A percentile compares a stretch with the other conserved stretches of the same genome.
These are phyloP conservation scores for Nomada ferruginata DNA, from an alignment of 2,888 invertebrate species.

Conservation along the genomic window DNA sequence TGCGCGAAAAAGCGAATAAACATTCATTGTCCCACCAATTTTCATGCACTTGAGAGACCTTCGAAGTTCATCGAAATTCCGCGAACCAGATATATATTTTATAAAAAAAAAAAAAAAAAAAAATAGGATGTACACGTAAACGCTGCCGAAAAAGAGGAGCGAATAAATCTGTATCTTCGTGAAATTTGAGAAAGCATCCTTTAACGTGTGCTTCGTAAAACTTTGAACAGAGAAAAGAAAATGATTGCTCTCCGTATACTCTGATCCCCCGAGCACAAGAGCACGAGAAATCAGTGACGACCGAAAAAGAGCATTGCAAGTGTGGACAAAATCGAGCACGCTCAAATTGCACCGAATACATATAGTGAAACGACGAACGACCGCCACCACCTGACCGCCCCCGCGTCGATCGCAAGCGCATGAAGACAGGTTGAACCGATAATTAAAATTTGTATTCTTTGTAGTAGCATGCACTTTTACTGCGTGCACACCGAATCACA, in stretches of 20 bases:
- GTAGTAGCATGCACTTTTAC: slow-evolving; percentile 60
- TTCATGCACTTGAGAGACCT: slow-evolving; percentile 53
- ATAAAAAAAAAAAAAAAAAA: background rate
- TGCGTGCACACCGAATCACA: slow-evolving; percentile 66
- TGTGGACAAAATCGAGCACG: background rate
- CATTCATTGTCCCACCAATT: slow-evolving; percentile 60
- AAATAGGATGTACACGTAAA: background rate
- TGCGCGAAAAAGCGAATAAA: slow-evolving; percentile 72
- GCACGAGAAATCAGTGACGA: background rate
- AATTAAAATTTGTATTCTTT: slow-evolving; percentile 67
- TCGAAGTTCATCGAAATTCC: slow-evolving; percentile 20
- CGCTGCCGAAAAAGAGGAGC: background rate
- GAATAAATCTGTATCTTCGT: background rate
- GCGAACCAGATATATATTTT: background rate
- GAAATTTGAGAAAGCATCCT: no score
- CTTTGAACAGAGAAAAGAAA: background rate
- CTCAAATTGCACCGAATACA: background rate
- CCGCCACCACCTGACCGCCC: background rate
- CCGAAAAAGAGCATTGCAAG: background rate
- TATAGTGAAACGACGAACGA: background rate
- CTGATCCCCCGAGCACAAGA: no score
- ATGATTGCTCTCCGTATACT: background rate
- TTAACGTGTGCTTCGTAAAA: no score
- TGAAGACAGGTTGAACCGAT: slow-evolving; percentile 50
- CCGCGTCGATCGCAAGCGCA: slow-evolving; percentile 50